Evolutionary conservation across 2,113 vertebrate species (phyloP), one percentile per base, ranked within the genome.

Genomic region (Bothrops jararaca): DNA sequence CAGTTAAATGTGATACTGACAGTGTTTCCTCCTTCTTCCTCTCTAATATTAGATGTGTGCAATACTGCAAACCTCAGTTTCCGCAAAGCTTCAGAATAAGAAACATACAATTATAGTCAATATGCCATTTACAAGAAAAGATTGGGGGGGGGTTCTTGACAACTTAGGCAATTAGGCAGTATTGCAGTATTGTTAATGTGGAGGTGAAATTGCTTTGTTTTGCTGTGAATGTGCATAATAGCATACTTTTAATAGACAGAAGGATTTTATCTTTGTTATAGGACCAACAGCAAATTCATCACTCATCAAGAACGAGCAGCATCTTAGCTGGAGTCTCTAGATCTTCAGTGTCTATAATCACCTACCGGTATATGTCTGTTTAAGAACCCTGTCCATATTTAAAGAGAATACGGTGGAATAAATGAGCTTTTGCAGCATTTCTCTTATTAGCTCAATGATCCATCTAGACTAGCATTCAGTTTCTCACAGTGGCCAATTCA

Each of bases 11-110:
- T 94, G 48, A 91, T 18, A 88, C 0, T 64, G n/a, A 89, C 11
- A 0, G 58, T 0, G 29, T 92, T 96, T 95, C 26, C 95, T 94
- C 93, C 92, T 94, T 92, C 94, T 95, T 23, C 94, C 95, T 94
- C 89, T 90, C 69, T 94, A 80, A 88, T 45, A 86, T 39, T 29
- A 26, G 7, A 94, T 80, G 93, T 88, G 34, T 89, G 95, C 96
- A 95, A 96, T 93, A 0, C 0, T 58, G 54, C 80, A 95, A 95
- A 95, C 93, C 95, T 91, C 96, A 96, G 0, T 0, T 9, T 74
- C 89, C 86, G 11, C 45, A 89, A 34, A 10, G 42, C 89, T 87
- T 91, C 0, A 0, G 12, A 94, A 26, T 91, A 20, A 96, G 94
- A 95, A 9, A 26, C n/a, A 50, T 0, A 0, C 6, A 91, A 64